phyloP scores from a whole-genome alignment of 2,113 vertebrate species.

The Rhinichthys klamathensis region DNA sequence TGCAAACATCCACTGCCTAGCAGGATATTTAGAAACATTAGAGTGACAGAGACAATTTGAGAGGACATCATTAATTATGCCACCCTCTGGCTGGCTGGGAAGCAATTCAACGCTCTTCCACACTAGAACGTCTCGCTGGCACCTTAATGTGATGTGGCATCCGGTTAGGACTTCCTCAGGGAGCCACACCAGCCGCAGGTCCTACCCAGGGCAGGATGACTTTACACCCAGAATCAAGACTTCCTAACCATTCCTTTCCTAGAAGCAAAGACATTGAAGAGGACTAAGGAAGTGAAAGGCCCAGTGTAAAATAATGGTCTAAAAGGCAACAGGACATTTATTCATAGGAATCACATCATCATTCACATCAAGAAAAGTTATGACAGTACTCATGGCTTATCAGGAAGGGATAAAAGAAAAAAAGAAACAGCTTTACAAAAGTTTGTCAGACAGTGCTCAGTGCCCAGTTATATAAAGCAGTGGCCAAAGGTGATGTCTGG shows the following conservation, averaged over 20 bases:
- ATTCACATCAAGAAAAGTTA: slow-evolving; percentile 32
- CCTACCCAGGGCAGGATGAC: slow-evolving; percentile 56
- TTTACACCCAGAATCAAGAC: slow-evolving; percentile 51
- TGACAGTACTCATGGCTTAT: slow-evolving; percentile 43
- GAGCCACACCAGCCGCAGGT: slow-evolving; percentile 49
- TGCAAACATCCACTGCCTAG: not conserved
- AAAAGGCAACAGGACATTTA: slow-evolving; percentile 59
- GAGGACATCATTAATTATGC: slow-evolving; percentile 69
- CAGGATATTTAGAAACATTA: slow-evolving; percentile 55
- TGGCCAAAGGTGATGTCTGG: too few relatives aligned
- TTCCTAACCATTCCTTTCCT: slow-evolving; percentile 45
- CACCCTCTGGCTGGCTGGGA: slow-evolving; percentile 58
- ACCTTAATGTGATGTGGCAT: slow-evolving; percentile 64
- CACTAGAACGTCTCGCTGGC: slow-evolving; percentile 47
- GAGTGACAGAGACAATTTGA: slow-evolving; percentile 63
- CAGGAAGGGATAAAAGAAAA: slow-evolving; percentile 16
- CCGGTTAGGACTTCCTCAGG: slow-evolving; percentile 49
- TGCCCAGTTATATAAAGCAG: too few relatives aligned
- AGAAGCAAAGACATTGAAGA: slow-evolving; percentile 48
- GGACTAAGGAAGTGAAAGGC: slow-evolving; percentile 64
- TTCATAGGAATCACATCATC: slow-evolving; percentile 53
- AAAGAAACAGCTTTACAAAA: not conserved
- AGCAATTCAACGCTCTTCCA: slow-evolving; percentile 62
- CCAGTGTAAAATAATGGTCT: slow-evolving; percentile 63
- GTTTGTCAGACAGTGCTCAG: too few relatives aligned